These are phyloP conservation scores for Pherbina coryleti DNA, from an alignment of 2,888 invertebrate species.

Conservation along the genomic window DNA sequence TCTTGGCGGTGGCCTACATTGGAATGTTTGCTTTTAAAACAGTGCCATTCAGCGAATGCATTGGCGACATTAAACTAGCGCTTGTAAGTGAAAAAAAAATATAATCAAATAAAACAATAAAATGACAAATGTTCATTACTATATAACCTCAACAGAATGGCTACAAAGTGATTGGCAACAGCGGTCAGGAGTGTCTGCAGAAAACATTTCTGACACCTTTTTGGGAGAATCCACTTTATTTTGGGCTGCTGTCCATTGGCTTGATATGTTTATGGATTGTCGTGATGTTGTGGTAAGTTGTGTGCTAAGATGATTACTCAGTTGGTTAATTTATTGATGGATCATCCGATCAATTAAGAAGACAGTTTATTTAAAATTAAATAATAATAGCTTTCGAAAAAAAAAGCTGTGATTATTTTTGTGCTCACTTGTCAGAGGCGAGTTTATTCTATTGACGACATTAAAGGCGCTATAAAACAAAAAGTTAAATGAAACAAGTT, in stretches of 20 bases:
- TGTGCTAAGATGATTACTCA: neutral
- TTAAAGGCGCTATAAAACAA: too few relatives aligned
- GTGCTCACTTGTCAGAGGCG: too few relatives aligned
- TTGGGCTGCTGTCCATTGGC: conserved; percentile 66
- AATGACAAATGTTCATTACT: neutral
- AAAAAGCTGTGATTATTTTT: too few relatives aligned
- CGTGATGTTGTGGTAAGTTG: conserved; percentile 66
- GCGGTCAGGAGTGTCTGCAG: conserved; percentile 67
- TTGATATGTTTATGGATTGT: conserved; percentile 68
- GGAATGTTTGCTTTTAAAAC: conserved; percentile 66
- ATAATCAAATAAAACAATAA: neutral
- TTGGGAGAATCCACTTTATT: conserved; percentile 68
- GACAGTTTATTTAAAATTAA: too few relatives aligned
- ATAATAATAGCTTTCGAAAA: too few relatives aligned
- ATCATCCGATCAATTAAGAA: too few relatives aligned
- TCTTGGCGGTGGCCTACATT: conserved; percentile 66
- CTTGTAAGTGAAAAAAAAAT: conserved; percentile 53
- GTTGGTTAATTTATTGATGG: neutral
- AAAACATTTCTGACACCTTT: conserved; percentile 68
- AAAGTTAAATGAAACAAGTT: too few relatives aligned
- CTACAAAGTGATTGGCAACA: conserved; percentile 61
- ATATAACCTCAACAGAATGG: conserved; percentile 56
- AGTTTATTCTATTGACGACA: too few relatives aligned
- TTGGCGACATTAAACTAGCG: conserved; percentile 61
- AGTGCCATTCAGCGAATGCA: conserved; percentile 67